These are phyloP conservation scores for Diorhabda elongata DNA, from an alignment of 1,140 invertebrate species.

Conservation along the genomic window DNA sequence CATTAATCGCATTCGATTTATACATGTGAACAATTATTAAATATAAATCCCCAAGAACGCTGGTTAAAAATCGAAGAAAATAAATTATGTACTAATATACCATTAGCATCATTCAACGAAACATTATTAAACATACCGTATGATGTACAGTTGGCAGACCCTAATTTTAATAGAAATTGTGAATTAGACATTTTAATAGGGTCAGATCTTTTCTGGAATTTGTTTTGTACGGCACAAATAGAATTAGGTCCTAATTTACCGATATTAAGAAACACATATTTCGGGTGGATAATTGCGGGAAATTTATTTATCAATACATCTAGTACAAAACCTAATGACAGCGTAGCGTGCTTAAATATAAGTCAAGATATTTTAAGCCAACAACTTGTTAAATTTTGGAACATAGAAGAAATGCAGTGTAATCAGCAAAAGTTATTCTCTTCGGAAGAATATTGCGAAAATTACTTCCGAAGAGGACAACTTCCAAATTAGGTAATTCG, in stretches of 20 bases:
- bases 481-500: conserved; percentile 17
- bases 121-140: conserved; percentile 17
- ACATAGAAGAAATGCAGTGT: conserved; percentile 12
- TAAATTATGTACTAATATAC: neutral
- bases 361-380: neutral
- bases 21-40: no score
- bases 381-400: conserved; percentile 21
- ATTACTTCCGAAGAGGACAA: conserved; percentile 20
- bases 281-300: conserved; percentile 20
- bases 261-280: conserved; percentile 19
- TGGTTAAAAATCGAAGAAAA: no score
- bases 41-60: no score
- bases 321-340: conserved; percentile 9
- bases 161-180: conserved; percentile 12
- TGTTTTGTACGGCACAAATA: conserved; percentile 25
- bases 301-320: neutral
- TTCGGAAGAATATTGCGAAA: conserved; percentile 20
- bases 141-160: conserved; percentile 23
- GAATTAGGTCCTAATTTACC: conserved; percentile 13
- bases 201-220: conserved; percentile 24
- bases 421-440: neutral
- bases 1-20: no score
- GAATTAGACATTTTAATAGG: conserved; percentile 27
- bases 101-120: neutral
- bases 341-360: neutral